Evolutionary conservation across 2,113 vertebrate genomes (phyloP), one percentile per base, ranked within the genome.

Genomic region (Leuciscus idus): DNA sequence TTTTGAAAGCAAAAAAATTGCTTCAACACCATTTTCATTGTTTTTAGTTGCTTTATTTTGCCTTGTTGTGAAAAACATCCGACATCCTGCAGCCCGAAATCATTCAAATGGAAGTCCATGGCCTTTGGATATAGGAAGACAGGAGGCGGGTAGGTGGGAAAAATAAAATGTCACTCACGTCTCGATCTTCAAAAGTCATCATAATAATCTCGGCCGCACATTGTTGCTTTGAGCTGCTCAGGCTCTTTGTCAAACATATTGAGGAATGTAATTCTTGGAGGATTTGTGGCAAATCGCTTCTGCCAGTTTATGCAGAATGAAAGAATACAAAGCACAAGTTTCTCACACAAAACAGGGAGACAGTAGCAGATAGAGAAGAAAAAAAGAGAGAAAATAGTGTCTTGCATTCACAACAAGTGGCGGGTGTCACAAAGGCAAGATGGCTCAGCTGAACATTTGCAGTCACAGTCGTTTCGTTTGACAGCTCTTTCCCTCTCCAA

Each of bases 261-360:
- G 84, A 79, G 66, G 82, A 72, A 84, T 73, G 75, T 81, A 79
- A 84, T 84, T 87, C 75, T 62, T 84, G 8, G 26, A 87, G 64
- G 64, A 48, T 72, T 80, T 70, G 55, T 72, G 81, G 68, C 59
- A 73, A 84, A 85, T 85, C 48, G 75, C 48, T 52, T 77, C 84
- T 70, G 75, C 75, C 62, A 26, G 59, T 85, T 85, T 85, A 77
- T 57, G 48, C 66, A 79, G 66, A 79, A 68, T 79, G 64, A 23
- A 79, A 50, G 36, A 77, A 28, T 80, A 55, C 28, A 62, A 84
- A 70, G 70, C 61, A 26, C 1, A 2, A 57, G n/a, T 52, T 64
- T 5, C 5, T 82, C 39, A 55, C 28, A 33, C 43, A 86, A 77
- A 75, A 66, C 26, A 78, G 7, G 21, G 26, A 59, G 57, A 23